These are phyloP conservation scores for Biston betularia DNA, from an alignment of 2,888 invertebrate genomes.

Conservation along the genomic window DNA sequence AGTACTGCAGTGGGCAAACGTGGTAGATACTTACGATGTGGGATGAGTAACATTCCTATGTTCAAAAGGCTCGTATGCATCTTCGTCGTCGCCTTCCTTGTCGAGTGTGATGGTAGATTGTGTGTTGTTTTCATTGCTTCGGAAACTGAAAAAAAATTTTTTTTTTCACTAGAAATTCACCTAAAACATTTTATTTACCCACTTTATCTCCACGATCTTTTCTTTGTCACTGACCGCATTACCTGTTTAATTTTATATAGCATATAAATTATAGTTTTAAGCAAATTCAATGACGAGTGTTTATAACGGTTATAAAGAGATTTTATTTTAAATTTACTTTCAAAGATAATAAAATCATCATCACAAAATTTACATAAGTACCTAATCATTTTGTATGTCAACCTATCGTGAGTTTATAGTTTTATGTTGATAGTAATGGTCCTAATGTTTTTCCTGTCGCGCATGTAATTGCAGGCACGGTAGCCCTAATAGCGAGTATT, in stretches of 20 bases:
- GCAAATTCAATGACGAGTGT: neutral
- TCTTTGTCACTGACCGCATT: neutral
- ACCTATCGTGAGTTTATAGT: too few relatives aligned
- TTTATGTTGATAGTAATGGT: neutral
- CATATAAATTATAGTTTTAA: neutral
- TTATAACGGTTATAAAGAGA: neutral
- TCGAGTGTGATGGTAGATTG: conserved; percentile 64
- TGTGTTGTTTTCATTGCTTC: conserved; percentile 44
- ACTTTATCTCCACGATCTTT: too few relatives aligned
- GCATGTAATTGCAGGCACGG: too few relatives aligned
- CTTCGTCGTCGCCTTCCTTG: conserved; percentile 48
- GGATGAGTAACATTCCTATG: conserved; percentile 88
- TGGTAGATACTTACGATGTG: conserved; percentile 86
- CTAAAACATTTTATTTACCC: neutral
- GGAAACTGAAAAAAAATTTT: conserved; percentile 33
- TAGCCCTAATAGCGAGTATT: too few relatives aligned
- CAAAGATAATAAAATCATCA: neutral
- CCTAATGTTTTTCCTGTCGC: too few relatives aligned
- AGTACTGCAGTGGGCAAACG: neutral
- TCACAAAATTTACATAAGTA: too few relatives aligned
- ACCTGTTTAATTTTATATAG: neutral
- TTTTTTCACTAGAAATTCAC: neutral
- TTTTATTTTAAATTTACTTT: neutral
- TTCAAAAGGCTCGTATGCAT: conserved; percentile 89
- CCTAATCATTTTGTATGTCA: too few relatives aligned